phyloP scores from a whole-genome alignment of 1,140 invertebrate genomes.

The Drosophila bipectinata region DNA sequence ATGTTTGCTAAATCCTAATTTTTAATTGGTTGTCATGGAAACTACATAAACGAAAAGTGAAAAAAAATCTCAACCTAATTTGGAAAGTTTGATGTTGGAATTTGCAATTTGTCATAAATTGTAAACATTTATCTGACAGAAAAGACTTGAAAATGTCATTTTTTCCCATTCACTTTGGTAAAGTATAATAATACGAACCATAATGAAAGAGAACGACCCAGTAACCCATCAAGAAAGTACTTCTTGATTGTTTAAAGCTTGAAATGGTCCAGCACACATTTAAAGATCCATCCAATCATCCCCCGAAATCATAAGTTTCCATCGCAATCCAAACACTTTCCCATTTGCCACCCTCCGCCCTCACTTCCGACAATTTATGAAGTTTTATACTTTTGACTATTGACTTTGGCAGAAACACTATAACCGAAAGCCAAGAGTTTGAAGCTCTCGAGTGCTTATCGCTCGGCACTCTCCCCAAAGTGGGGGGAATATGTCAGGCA shows the following conservation, averaged over 20 bases:
- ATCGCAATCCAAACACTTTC: slow-evolving; percentile 29
- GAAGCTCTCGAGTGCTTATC: slow-evolving; percentile 32
- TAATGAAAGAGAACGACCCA: not conserved
- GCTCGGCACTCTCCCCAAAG: slow-evolving; percentile 33
- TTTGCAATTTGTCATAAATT: no score
- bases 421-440: slow-evolving; percentile 27
- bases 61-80: not conserved
- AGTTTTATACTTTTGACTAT: slow-evolving; percentile 52
- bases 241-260: slow-evolving; percentile 4
- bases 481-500: slow-evolving; percentile 49
- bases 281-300: slow-evolving; percentile 24
- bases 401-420: slow-evolving; percentile 45
- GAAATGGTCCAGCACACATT: not conserved
- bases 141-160: no score
- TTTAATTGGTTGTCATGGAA: not conserved
- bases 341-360: slow-evolving; percentile 2
- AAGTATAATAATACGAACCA: not conserved
- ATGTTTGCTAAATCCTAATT: not conserved
- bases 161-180: no score
- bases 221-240: slow-evolving; percentile 1
- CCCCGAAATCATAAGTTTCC: slow-evolving; percentile 34
- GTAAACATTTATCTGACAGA: no score
- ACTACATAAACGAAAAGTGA: not conserved
- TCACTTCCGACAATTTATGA: slow-evolving; percentile 32
- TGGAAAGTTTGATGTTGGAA: not conserved